phyloP scores from a whole-genome alignment of 2,113 vertebrate genomes.

The Brachirus orientalis region DNA sequence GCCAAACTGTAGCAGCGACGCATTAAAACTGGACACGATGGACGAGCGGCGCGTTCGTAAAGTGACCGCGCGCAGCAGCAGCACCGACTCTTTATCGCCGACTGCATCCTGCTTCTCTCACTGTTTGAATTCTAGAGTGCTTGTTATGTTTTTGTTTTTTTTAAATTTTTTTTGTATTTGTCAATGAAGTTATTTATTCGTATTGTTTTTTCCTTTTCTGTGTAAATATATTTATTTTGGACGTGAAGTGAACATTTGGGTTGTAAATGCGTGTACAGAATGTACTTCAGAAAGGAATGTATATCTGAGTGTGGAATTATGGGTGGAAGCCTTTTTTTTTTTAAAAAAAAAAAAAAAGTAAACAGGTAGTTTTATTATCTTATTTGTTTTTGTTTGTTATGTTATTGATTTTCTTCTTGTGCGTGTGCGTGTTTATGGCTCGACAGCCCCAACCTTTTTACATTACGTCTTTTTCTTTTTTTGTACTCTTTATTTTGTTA shows the following conservation, averaged over 20 bases:
- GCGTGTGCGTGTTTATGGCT: conserved; percentile 23
- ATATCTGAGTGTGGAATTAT: conserved; percentile 85
- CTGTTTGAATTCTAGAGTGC: conserved; percentile 89
- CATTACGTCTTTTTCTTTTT: conserved; percentile 63
- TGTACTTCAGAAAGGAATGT: conserved; percentile 84
- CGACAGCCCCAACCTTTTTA: conserved; percentile 49
- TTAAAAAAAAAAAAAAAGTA: too few relatives aligned
- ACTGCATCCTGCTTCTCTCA: conserved; percentile 67
- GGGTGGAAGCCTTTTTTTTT: conserved; percentile 83
- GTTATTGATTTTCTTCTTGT: conserved; percentile 31
- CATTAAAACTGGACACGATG: too few relatives aligned
- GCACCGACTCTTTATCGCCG: conserved; percentile 58
- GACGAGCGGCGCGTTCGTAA: too few relatives aligned
- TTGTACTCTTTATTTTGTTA: conserved; percentile 58
- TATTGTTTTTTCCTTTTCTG: conserved; percentile 78
- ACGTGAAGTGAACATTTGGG: conserved; percentile 95
- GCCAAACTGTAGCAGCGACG: conserved; percentile 2
- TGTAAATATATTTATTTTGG: conserved; percentile 99
- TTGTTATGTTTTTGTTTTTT: conserved; percentile 61
- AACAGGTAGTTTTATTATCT: conserved; percentile 50
- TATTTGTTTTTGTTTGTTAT: conserved; percentile 61
- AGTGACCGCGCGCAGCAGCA: conserved; percentile 78
- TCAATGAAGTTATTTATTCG: conserved; percentile 96
- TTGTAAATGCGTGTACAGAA: conserved; percentile 97
- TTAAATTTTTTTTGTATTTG: conserved; percentile 68